phyloP scores from a whole-genome alignment of 1,140 invertebrate genomes.

The Drosophila saltans region DNA sequence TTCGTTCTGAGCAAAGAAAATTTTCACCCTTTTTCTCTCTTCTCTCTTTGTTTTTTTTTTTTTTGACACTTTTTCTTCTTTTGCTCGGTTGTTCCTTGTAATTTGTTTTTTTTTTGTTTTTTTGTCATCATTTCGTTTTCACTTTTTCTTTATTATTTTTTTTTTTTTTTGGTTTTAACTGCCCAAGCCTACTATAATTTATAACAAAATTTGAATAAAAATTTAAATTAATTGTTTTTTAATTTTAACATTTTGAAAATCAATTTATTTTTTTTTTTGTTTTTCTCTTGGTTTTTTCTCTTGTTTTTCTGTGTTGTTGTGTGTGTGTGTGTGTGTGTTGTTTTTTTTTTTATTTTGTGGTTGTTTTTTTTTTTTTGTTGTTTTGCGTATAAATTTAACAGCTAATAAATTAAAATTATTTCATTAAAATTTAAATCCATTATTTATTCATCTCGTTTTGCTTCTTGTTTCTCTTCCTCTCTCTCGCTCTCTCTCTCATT shows the following conservation, averaged over 20 bases:
- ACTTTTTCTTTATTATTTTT: background rate
- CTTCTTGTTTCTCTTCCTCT: conserved; percentile 4
- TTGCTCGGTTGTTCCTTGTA: background rate
- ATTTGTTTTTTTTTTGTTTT: too few species aligned
- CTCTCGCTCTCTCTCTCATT: background rate
- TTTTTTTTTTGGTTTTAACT: conserved; percentile 57
- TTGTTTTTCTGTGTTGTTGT: conserved; percentile 11
- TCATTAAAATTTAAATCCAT: conserved; percentile 67
- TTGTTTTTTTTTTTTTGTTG: conserved; percentile 43
- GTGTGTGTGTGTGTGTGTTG: conserved; percentile 18
- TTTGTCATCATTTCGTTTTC: background rate
- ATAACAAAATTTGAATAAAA: conserved; percentile 68
- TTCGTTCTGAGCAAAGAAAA: background rate
- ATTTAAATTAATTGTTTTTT: conserved; percentile 60
- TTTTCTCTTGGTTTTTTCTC: conserved; percentile 50
- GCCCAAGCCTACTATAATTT: conserved; percentile 56
- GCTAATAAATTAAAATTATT: conserved; percentile 79
- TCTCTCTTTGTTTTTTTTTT: too few species aligned
- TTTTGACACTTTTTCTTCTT: conserved; percentile 3
- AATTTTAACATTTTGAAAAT: conserved; percentile 78
- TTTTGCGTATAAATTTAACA: conserved; percentile 81
- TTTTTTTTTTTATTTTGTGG: conserved; percentile 50
- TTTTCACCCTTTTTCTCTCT: background rate
- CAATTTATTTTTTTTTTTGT: conserved; percentile 67
- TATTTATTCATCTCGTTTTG: conserved; percentile 21